Conservation (phyloP, 2,113 vertebrate species). For the Promerops cafer region DNA sequence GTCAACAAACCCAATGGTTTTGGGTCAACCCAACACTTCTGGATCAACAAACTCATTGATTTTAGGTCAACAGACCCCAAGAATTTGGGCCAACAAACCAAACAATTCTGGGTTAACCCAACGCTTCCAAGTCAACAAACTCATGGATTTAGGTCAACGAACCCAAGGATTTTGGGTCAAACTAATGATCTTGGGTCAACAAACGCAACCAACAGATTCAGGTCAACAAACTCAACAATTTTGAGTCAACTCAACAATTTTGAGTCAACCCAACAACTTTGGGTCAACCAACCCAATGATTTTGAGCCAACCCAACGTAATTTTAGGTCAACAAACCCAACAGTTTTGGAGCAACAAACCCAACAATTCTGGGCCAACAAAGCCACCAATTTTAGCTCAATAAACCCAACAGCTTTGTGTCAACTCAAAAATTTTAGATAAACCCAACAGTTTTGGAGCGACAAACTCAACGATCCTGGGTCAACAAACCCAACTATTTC, state of each 20-base stretch:
- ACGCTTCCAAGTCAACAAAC: fast-evolving
- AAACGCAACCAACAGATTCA: not conserved
- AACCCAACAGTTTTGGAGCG: fast-evolving
- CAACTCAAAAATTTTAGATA: too few relatives aligned
- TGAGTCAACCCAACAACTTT: fast-evolving
- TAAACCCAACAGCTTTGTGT: not conserved
- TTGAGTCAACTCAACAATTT: fast-evolving
- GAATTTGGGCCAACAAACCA: fast-evolving
- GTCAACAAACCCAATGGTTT: not conserved
- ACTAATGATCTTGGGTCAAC: too few relatives aligned
- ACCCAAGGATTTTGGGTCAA: too few relatives aligned
- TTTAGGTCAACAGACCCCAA: fast-evolving
- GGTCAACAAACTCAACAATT: not conserved
- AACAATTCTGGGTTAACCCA: fast-evolving
- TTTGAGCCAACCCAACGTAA: fast-evolving
- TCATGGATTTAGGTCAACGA: not conserved
- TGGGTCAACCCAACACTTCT: fast-evolving
- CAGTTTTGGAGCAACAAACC: fast-evolving
- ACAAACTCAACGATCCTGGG: fast-evolving
- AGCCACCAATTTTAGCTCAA: fast-evolving
- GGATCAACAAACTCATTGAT: fast-evolving
- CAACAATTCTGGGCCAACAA: fast-evolving
- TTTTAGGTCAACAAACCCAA: too few relatives aligned
- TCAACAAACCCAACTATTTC: fast-evolving
- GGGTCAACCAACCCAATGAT: fast-evolving